A percentile compares a stretch with the other conserved stretches of the same genome.
Conservation (phyloP, 30 jellyfish, hydroid and myxozoan species). For the Rhopilema esculentum region DNA sequence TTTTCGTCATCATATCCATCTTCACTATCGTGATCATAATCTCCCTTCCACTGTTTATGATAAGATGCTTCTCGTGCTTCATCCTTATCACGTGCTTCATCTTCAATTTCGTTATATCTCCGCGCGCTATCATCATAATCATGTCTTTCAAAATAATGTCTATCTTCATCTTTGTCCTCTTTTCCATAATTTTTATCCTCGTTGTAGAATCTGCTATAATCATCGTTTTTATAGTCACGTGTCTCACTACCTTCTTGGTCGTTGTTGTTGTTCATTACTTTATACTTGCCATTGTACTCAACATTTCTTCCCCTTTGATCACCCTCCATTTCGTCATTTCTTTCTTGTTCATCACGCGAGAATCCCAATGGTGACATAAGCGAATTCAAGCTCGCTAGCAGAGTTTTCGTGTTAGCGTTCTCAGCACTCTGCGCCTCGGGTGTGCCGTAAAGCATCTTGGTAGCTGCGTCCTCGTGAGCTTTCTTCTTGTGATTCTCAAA, state of each 20-base stretch:
- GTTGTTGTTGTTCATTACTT: slow-evolving; percentile 21
- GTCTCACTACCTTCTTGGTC: slow-evolving; percentile 15
- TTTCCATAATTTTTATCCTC: not conserved
- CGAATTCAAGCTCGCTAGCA: slow-evolving; percentile 70
- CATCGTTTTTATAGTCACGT: slow-evolving; percentile 18
- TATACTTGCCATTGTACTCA: slow-evolving; percentile 62
- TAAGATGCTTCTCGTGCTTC: not conserved
- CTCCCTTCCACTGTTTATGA: not conserved
- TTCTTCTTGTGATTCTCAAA: slow-evolving; percentile 58
- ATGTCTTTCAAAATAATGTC: not conserved
- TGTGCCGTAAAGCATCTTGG: slow-evolving; percentile 63
- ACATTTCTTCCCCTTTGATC: slow-evolving; percentile 3
- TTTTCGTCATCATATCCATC: slow-evolving; percentile 16
- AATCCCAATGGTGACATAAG: slow-evolving; percentile 72
- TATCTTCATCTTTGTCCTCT: not conserved
- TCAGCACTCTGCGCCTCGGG: slow-evolving; percentile 76
- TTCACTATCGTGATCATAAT: not conserved
- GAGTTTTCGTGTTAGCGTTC: slow-evolving; percentile 71
- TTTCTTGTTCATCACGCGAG: slow-evolving; percentile 5
- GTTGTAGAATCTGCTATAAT: slow-evolving; percentile 16
- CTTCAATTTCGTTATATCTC: not conserved
- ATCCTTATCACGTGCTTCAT: not conserved
- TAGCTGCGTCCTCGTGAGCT: slow-evolving; percentile 12
- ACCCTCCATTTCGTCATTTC: not conserved
- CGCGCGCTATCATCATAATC: slow-evolving; percentile 6